Conservation (phyloP, 2,113 vertebrate species). For the Eudyptes chrysolophus region DNA sequence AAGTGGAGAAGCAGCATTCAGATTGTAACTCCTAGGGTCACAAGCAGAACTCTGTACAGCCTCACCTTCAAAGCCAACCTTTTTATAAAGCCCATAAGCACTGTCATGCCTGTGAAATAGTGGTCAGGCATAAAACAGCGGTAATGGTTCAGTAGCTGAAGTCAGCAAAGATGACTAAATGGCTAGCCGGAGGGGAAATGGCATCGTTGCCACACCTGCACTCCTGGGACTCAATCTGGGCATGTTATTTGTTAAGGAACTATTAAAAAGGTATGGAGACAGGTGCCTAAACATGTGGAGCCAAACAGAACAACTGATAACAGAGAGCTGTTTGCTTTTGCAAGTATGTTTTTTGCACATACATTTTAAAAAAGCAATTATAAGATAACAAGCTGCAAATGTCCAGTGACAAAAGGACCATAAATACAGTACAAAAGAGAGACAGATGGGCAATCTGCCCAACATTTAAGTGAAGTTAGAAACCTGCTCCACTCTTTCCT, state of each 20-base stretch:
- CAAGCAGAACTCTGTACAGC: not conserved
- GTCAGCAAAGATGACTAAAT: not conserved
- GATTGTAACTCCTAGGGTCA: not conserved
- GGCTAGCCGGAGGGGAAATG: not conserved
- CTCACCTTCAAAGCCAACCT: not conserved
- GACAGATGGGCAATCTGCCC: not conserved
- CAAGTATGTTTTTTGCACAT: not conserved
- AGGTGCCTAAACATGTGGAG: not conserved
- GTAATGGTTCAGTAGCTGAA: not conserved
- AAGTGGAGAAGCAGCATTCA: not conserved
- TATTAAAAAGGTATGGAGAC: not conserved
- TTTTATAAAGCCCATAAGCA: not conserved
- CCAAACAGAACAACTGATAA: not conserved
- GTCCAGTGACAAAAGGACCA: not conserved
- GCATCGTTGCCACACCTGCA: not conserved
- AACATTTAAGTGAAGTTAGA: not conserved
- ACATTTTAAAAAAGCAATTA: not conserved
- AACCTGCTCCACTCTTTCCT: not conserved
- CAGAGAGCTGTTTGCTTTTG: not conserved
- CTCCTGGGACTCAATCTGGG: not conserved
- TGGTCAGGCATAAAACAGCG: not conserved
- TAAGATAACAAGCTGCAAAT: not conserved
- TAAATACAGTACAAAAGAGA: not conserved
- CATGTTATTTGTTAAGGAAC: not conserved
- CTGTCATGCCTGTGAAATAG: not conserved